These are phyloP conservation scores for Ptychobarbus kaznakovi DNA, from an alignment of 2,797 vertebrate genomes.

Conservation along the genomic window DNA sequence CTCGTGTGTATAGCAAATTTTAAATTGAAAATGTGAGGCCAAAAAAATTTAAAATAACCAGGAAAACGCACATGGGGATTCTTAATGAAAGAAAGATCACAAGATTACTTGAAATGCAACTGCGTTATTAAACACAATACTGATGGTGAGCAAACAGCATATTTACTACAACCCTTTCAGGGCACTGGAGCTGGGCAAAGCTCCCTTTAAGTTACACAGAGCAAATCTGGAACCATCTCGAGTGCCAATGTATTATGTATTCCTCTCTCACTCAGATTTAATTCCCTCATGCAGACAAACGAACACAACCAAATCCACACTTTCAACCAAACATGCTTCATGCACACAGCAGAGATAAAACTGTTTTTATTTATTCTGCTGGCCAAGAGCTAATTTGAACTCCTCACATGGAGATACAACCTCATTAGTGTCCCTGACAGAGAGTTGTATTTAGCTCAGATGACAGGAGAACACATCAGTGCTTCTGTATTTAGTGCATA, in stretches of 20 bases:
- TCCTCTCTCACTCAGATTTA: conserved; percentile 29
- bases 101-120: conserved; percentile 75
- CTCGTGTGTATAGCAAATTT: conserved; percentile 63
- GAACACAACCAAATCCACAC: background rate
- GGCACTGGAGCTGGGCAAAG: conserved; percentile 63
- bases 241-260: conserved; percentile 38
- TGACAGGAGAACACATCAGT: background rate
- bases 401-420: background rate
- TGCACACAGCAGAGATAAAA: conserved; percentile 13
- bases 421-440: background rate
- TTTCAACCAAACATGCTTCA: conserved; percentile 7
- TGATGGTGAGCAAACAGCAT: conserved; percentile 71
- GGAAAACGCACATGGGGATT: conserved; percentile 65
- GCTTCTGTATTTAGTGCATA: background rate
- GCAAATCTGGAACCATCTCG: conserved; percentile 61
- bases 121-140: conserved; percentile 74
- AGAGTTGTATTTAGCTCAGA: background rate
- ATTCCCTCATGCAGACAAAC: conserved; percentile 1
- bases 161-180: conserved; percentile 65
- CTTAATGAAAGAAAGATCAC: conserved; percentile 78
- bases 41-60: conserved; percentile 32
- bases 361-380: background rate
- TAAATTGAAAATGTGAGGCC: conserved; percentile 66
- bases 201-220: conserved; percentile 61
- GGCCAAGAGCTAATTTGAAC: conserved; percentile 6